Conservation (phyloP, 2,797 vertebrate genomes). For the Anolis apletophallus region DNA sequence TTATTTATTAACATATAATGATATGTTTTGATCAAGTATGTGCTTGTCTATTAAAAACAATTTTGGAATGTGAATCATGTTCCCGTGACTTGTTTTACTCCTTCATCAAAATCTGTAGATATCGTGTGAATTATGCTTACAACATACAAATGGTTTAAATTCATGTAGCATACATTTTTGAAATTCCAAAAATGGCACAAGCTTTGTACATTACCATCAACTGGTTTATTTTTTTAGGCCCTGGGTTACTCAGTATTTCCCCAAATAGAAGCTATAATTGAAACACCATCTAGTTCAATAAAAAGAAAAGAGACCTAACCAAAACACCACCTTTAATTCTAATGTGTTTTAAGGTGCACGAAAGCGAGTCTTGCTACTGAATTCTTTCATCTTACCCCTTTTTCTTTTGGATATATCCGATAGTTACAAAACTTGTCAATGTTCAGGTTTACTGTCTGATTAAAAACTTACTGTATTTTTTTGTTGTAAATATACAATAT, state of each 20-base stretch:
- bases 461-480: constrained; percentile 78
- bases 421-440: constrained; percentile 77
- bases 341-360: constrained; percentile 75
- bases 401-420: constrained; percentile 63
- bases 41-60: constrained; percentile 93
- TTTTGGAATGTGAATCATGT: constrained; percentile 89
- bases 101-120: constrained; percentile 88
- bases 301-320: constrained; percentile 59
- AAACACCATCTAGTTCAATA: constrained; percentile 70
- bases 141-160: constrained; percentile 80
- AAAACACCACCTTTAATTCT: constrained; percentile 64
- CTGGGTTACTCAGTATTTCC: constrained; percentile 65
- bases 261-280: constrained; percentile 64
- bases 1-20: constrained; percentile 88
- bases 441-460: constrained; percentile 75
- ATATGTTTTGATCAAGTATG: constrained; percentile 88
- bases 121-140: constrained; percentile 88
- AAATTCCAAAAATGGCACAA: constrained; percentile 71
- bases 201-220: constrained; percentile 73
- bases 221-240: constrained; percentile 60
- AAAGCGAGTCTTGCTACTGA: constrained; percentile 71
- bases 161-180: constrained; percentile 74
- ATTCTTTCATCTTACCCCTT: constrained; percentile 65
- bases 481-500: constrained; percentile 82
- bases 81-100: constrained; percentile 85